Conservation (phyloP, 2,888 invertebrate genomes). For the Alloscopus bannaensis region DNA sequence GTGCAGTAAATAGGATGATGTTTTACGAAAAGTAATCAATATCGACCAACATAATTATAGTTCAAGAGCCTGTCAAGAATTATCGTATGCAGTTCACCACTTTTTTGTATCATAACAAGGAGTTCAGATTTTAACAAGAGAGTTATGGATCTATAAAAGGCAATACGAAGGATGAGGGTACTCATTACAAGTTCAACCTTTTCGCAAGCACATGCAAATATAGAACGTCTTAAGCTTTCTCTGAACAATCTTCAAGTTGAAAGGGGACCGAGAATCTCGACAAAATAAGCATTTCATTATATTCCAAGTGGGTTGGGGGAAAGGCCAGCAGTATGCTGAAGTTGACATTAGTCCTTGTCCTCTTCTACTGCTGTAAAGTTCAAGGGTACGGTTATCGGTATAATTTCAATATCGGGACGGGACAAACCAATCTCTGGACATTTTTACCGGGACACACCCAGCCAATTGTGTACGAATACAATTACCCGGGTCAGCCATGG, state of each 20-base stretch:
- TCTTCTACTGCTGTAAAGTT: conserved; percentile 33
- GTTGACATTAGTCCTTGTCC: conserved; percentile 22
- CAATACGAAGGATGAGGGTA: conserved; percentile 14
- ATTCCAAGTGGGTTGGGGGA: too few relatives aligned
- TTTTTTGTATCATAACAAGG: conserved; percentile 12
- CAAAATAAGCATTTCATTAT: too few relatives aligned
- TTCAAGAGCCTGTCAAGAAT: conserved; percentile 28
- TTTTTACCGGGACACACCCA: conserved; percentile 61
- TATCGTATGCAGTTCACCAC: conserved; percentile 6
- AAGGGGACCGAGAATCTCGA: not conserved
- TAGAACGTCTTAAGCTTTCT: too few relatives aligned
- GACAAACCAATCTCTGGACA: conserved; percentile 54
- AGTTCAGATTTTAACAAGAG: conserved; percentile 19
- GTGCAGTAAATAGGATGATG: not conserved
- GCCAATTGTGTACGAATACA: conserved; percentile 50
- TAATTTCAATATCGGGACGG: conserved; percentile 46
- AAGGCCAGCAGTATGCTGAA: conserved; percentile 13
- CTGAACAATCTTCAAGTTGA: not conserved
- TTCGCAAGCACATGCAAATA: conserved; percentile 34
- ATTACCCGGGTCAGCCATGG: conserved; percentile 22
- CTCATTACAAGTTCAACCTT: conserved; percentile 54
- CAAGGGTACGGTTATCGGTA: conserved; percentile 63
- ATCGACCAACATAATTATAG: conserved; percentile 55
- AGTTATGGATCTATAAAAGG: conserved; percentile 57
- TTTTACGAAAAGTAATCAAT: conserved; percentile 44